Percentiles rank a stretch among this genome's conserved stretches.
Evolutionary conservation across 2,888 invertebrate species (phyloP).

Genomic region (Lasioglossum villosulum): DNA sequence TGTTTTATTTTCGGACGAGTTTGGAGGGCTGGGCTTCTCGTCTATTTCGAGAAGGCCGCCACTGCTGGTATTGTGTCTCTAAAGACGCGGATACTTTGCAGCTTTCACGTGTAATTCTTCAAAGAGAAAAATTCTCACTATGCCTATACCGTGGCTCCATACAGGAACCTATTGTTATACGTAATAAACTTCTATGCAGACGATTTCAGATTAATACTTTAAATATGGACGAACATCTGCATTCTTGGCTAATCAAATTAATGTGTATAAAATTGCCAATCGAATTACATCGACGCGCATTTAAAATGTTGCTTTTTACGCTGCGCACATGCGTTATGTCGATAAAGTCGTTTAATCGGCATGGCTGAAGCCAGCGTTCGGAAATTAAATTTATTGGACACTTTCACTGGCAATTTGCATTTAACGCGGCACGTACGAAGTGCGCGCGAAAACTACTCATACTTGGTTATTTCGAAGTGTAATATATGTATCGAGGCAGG

Average conservation of each 20-base stretch:
- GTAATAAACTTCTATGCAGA: not conserved
- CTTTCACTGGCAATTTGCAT: conserved; percentile 29
- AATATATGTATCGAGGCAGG: conserved; percentile 35
- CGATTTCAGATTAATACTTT: not conserved
- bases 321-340: not conserved
- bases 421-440: conserved; percentile 7
- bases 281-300: not conserved
- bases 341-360: not conserved
- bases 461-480: conserved; percentile 36
- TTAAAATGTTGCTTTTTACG: not conserved
- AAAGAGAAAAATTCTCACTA: conserved; percentile 29
- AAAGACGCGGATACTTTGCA: conserved; percentile 69
- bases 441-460: conserved; percentile 3
- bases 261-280: not conserved
- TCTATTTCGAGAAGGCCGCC: conserved; percentile 82
- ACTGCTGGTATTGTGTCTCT: conserved; percentile 76
- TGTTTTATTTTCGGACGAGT: conserved; percentile 81
- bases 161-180: not conserved
- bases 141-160: conserved; percentile 8
- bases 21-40: conserved; percentile 77
- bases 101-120: conserved; percentile 66
- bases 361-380: not conserved
- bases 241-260: not conserved
- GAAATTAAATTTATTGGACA: not conserved
- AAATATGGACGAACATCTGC: not conserved